phyloP scores from a whole-genome alignment of 2,797 vertebrate genomes.

The Molossus alvarezi region DNA sequence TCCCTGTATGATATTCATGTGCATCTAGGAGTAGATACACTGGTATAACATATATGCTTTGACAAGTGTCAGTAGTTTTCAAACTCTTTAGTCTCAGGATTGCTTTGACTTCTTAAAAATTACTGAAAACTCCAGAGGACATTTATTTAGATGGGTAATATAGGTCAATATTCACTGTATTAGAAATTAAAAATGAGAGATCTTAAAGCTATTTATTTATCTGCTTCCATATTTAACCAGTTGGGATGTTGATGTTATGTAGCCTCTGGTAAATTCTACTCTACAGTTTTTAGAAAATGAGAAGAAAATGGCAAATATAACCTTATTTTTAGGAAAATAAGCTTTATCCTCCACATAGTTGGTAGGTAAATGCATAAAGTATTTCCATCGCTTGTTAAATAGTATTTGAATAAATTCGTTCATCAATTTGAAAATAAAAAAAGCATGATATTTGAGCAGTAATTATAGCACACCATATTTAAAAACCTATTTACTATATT shows the following conservation, averaged over 20 bases:
- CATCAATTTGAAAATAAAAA: neutral
- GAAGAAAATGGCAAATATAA: neutral
- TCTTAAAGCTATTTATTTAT: neutral
- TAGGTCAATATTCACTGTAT: neutral
- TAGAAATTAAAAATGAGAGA: constrained; percentile 24
- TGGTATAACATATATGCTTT: neutral
- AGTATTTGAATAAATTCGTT: neutral
- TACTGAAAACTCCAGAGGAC: neutral
- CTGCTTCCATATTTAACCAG: neutral
- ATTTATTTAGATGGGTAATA: neutral
- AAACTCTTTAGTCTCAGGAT: neutral
- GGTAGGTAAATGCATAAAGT: neutral
- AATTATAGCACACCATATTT: neutral
- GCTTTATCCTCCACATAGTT: neutral
- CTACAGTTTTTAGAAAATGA: neutral
- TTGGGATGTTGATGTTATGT: neutral
- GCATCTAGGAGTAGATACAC: neutral
- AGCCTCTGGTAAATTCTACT: neutral
- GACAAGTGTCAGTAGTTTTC: neutral
- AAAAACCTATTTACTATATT: neutral
- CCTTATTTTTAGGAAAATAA: constrained; percentile 20
- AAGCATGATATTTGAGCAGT: neutral
- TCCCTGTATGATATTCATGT: neutral
- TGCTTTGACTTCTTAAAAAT: neutral
- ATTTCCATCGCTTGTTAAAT: neutral